Base-by-base conservation (phyloP, 1,140 invertebrate genomes). In the Drosophila pseudoananassae region DNA sequence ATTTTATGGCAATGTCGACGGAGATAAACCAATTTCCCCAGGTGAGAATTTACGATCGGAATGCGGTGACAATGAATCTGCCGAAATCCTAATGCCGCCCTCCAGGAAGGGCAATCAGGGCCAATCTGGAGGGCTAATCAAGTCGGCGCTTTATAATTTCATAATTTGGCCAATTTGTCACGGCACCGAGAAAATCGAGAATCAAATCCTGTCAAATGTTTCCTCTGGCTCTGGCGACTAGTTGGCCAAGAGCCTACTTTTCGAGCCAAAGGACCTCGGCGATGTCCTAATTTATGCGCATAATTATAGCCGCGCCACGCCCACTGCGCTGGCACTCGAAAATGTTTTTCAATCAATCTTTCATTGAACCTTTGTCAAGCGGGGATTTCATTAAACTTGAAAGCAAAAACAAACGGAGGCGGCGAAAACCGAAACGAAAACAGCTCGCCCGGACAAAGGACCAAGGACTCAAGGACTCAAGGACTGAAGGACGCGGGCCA, bases 291-390 rank as follows among this genome's bases (percentile, higher is more conserved):
- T 84, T 84, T 85, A 84, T 84, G 80, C 81, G 80, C 80, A 84
- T 85, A 84, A 84, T 84, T 80, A 85, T 72, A 40, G 70, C 61
- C 74, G 77, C 70, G 74, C 75, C 74, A 82, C 70, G 74, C 75
- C 79, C 74, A 74, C 36, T 40, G 47, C 50, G 33, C 54, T 29
- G 59, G 70, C 79, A 84, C 71, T 84, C 69, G 60, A 84, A 76
- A 84, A 84, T 80, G 81, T 49, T 72, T 84, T 76, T 80, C 80
- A 84, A 84, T 84, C 80, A 84, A 85, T 84, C 80, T 85, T 76
- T 63, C 61, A 85, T 84, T 85, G 81, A 84, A 84, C 80, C 80
- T 84, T 84, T 84, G 81, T 76, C 81, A 85, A 55, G 81, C 81
- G 72, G 65, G 61, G 81, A 84, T 85, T 84, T 84, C 65, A 85